Percentiles rank a stretch among this genome's conserved stretches.
phyloP scores from a whole-genome alignment of 2,113 vertebrate species.

The Hiodon alosoides region DNA sequence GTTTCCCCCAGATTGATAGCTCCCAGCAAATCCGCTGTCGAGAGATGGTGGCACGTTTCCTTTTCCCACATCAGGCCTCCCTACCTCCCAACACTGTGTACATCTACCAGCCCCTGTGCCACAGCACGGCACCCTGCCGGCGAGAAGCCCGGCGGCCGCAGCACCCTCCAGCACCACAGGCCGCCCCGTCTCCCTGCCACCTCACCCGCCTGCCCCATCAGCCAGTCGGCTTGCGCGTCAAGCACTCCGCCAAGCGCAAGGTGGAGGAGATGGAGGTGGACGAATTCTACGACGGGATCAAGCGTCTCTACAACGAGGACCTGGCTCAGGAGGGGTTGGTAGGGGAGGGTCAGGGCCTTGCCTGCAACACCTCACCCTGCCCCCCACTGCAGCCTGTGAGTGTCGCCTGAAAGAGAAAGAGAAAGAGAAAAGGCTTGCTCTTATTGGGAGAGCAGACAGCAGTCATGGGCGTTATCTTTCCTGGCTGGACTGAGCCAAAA shows the following conservation, averaged over 20 bases:
- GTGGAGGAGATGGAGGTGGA: constrained; percentile 97
- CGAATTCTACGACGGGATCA: constrained; percentile 92
- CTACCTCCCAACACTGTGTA: constrained; percentile 89
- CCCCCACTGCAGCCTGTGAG: constrained; percentile 85
- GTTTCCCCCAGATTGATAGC: constrained; percentile 73
- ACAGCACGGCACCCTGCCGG: constrained; percentile 64
- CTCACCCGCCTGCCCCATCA: constrained; percentile 51
- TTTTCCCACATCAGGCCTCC: constrained; percentile 77
- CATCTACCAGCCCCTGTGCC: constrained; percentile 87
- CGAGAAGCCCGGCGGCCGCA: constrained; percentile 45
- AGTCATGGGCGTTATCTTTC: constrained; percentile 49
- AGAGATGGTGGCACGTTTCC: constrained; percentile 82
- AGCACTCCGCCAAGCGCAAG: constrained; percentile 86
- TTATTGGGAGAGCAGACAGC: constrained; percentile 30
- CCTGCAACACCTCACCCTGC: constrained; percentile 73
- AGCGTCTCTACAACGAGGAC: constrained; percentile 93
- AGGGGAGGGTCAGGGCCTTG: constrained; percentile 51
- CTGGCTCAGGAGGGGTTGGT: constrained; percentile 55
- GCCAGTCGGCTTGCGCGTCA: constrained; percentile 61
- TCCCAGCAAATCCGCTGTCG: constrained; percentile 86
- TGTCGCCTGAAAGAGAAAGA: constrained; percentile 63
- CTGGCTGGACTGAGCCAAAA: constrained; percentile 71
- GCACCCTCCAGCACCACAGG: constrained; percentile 51
- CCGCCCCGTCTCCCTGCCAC: constrained; percentile 27
- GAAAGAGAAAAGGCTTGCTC: constrained; percentile 24